These are phyloP conservation scores for Thereva unica DNA, from an alignment of 2,888 invertebrate genomes.

Conservation along the genomic window DNA sequence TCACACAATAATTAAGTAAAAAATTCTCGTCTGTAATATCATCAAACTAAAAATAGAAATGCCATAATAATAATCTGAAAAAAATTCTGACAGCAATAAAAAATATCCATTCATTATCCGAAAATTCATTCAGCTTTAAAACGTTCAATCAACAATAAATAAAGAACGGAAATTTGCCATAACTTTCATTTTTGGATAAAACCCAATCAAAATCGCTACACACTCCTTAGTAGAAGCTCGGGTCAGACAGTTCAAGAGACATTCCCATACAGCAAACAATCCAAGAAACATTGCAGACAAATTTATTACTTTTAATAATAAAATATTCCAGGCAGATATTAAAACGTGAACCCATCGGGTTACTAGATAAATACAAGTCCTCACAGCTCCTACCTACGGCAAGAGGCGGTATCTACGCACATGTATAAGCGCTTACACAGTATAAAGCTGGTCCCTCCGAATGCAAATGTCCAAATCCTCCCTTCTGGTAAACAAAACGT, in stretches of 20 bases:
- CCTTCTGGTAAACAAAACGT: too few relatives aligned
- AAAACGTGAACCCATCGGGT: conserved; percentile 24
- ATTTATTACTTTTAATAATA: conserved; percentile 40
- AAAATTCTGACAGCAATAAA: too few relatives aligned
- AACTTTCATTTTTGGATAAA: conserved; percentile 24
- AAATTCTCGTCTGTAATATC: too few relatives aligned
- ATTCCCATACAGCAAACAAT: neutral
- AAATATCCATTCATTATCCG: too few relatives aligned
- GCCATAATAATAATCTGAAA: too few relatives aligned
- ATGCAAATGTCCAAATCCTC: conserved; percentile 3
- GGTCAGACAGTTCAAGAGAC: neutral
- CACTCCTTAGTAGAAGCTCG: neutral
- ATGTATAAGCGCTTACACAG: neutral
- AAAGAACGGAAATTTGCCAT: conserved; percentile 26
- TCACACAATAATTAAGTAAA: too few relatives aligned
- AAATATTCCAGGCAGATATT: conserved; percentile 38
- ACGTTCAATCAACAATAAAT: conserved; percentile 11
- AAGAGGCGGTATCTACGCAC: neutral
- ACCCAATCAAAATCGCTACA: neutral
- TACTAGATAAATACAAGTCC: neutral
- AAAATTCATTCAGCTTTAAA: neutral
- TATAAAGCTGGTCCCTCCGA: neutral
- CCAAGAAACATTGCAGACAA: conserved; percentile 24
- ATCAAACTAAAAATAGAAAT: too few relatives aligned
- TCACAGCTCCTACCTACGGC: neutral